Conservation (phyloP, 2,797 vertebrate species). For the Scarus forsteni region DNA sequence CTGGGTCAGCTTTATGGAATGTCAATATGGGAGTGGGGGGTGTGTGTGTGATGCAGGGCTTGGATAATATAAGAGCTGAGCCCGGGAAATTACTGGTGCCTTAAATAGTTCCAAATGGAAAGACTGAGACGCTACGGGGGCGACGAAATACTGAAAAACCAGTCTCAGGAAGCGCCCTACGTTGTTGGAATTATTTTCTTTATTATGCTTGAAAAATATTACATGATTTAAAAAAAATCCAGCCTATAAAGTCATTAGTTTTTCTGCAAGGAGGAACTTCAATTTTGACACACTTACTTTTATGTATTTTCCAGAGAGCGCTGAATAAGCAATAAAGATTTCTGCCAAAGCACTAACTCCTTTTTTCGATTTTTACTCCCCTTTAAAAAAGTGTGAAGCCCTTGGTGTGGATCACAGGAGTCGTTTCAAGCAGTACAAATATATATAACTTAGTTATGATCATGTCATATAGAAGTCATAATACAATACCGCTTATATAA, state of each 20-base stretch:
- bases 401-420: slow-evolving; percentile 35
- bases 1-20: slow-evolving; percentile 79
- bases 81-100: slow-evolving; percentile 68
- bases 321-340: slow-evolving; percentile 28
- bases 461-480: slow-evolving; percentile 64
- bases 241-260: background rate
- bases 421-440: slow-evolving; percentile 41
- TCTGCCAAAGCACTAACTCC: background rate
- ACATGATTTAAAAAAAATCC: slow-evolving; percentile 2
- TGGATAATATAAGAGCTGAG: slow-evolving; percentile 73
- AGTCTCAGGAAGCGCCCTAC: slow-evolving; percentile 47
- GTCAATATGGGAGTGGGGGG: slow-evolving; percentile 69
- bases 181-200: slow-evolving; percentile 47
- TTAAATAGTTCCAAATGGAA: slow-evolving; percentile 78
- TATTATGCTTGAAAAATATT: slow-evolving; percentile 32
- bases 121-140: slow-evolving; percentile 47
- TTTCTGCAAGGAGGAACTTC: background rate
- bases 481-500: slow-evolving; percentile 76
- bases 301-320: slow-evolving; percentile 20
- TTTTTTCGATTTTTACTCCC: slow-evolving; percentile 15
- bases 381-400: slow-evolving; percentile 70
- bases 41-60: slow-evolving; percentile 20
- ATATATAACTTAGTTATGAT: slow-evolving; percentile 58
- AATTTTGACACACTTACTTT: slow-evolving; percentile 9
- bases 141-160: slow-evolving; percentile 35